Evolutionary conservation across 2,113 vertebrate genomes (phyloP).

Genomic region (Peromyscus polionotus): DNA sequence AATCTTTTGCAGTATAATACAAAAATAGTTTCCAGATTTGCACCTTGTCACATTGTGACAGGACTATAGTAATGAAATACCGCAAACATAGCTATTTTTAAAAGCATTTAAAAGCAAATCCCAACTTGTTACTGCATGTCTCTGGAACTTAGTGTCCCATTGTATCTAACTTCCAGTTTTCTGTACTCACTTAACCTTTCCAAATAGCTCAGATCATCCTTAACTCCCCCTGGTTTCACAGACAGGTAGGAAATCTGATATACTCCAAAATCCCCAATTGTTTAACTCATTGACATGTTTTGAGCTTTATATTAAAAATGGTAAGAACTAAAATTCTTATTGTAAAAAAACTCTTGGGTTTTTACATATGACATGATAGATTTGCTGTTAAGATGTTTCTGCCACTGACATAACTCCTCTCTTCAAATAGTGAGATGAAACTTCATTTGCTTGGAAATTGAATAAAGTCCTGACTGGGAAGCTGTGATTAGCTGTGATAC

Average conservation of each 20-base stretch:
- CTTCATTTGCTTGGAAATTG: conserved; percentile 54
- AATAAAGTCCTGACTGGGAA: conserved; percentile 3
- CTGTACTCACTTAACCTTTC: neutral
- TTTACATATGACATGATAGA: conserved; percentile 44
- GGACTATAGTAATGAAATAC: neutral
- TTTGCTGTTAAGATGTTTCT: conserved; percentile 42
- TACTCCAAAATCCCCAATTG: neutral
- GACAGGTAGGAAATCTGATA: neutral
- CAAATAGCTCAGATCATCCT: neutral
- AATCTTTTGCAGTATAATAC: neutral
- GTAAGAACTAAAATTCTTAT: conserved; percentile 49
- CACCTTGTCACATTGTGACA: neutral
- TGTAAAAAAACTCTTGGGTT: conserved; percentile 15
- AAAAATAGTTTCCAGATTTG: neutral
- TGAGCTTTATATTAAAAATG: neutral
- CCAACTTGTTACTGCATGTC: neutral
- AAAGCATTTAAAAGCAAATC: conserved; percentile 6
- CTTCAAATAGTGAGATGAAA: conserved; percentile 52
- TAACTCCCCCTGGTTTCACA: neutral
- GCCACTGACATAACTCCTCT: neutral
- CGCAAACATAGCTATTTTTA: neutral
- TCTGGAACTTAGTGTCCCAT: neutral
- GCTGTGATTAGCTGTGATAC: conserved; percentile 16
- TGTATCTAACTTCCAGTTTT: neutral
- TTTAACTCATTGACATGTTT: conserved; percentile 11